Evolutionary conservation across 2,888 invertebrate species (phyloP), one percentile per base, ranked within the genome.

Genomic region (Tetragnatha montana): DNA sequence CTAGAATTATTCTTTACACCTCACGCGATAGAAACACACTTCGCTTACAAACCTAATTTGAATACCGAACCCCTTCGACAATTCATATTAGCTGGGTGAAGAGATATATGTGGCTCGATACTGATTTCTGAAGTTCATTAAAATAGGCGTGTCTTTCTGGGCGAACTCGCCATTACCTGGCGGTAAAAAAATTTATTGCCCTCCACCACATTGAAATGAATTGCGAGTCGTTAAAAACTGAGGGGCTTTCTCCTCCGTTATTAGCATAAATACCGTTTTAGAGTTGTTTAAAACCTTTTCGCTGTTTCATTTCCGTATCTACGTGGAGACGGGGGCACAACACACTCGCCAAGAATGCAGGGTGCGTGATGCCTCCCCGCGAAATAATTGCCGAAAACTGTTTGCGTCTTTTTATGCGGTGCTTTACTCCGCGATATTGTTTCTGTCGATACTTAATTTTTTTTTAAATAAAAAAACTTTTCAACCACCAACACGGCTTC

Each of bases 261-360:
- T 89, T 89, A 85, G 89, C 89, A 89, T 89, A 81, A 68, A n/a
- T 70, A 81, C 75, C 70, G 76, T 89, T 88, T 89, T 89, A 89
- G 81, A 89, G 89, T 89, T 89, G 89, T 89, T 89, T 89, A 89
- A 89, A 89, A 89, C 89, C 75, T 81, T 85, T 85, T 71, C 76
- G 85, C 85, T 89, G 89, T 89, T 89, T 89, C 85, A 51, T 79
- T 81, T 81, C 85, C 81, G 89, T 89, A 81, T 89, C 89, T 76
- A 89, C 89, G 89, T 89, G 50, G 89, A 81, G 70, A 89, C 89
- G 81, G 85, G 60, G 78, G 85, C 75, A 89, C 1, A 1, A 35
- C 1, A 89, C 89, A 89, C 68, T 85, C 85, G 35, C 85, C 74
- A 76, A 70, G 84, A 81, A 85, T 60, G 17, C 35, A 4, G 35